A percentile compares a stretch with the other conserved stretches of the same genome.
phyloP scores from a whole-genome alignment of 2,113 vertebrate species.

The Pionites leucogaster region DNA sequence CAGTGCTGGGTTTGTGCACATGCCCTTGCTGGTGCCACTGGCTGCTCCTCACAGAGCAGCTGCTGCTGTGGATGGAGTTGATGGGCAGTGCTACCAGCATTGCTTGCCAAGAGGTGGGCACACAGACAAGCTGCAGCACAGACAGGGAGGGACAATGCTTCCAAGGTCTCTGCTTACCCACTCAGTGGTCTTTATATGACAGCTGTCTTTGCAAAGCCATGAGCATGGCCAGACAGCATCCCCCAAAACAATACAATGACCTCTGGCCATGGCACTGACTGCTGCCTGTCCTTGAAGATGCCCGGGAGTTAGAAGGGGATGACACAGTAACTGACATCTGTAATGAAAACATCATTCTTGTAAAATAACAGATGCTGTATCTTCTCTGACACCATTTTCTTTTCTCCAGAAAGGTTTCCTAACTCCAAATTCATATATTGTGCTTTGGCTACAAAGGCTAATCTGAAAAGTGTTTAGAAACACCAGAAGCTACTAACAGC shows the following conservation, averaged over 20 bases:
- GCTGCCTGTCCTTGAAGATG: not conserved
- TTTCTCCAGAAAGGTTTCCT: not conserved
- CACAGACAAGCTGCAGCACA: not conserved
- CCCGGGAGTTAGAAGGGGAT: not conserved
- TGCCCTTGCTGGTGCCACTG: rapidly evolving
- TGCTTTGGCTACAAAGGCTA: not conserved
- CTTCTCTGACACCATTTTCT: not conserved
- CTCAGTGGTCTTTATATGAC: not conserved
- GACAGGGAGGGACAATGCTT: rapidly evolving
- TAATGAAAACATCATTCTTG: rapidly evolving
- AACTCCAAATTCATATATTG: not conserved
- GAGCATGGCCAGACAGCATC: not conserved
- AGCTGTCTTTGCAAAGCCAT: not conserved
- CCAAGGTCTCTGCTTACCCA: not conserved
- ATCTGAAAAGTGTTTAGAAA: not conserved
- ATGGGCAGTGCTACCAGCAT: not conserved
- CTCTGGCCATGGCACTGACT: not conserved
- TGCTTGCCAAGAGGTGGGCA: not conserved
- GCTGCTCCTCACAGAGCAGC: not conserved
- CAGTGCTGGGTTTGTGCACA: rapidly evolving
- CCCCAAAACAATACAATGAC: rapidly evolving
- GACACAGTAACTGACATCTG: not conserved
- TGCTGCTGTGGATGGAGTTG: not conserved
- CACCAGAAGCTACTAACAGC: not conserved
- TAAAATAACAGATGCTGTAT: not conserved